Evolutionary conservation across 2,797 vertebrate species (phyloP), one percentile per base, ranked within the genome.

Genomic region (Apodemus agrarius): DNA sequence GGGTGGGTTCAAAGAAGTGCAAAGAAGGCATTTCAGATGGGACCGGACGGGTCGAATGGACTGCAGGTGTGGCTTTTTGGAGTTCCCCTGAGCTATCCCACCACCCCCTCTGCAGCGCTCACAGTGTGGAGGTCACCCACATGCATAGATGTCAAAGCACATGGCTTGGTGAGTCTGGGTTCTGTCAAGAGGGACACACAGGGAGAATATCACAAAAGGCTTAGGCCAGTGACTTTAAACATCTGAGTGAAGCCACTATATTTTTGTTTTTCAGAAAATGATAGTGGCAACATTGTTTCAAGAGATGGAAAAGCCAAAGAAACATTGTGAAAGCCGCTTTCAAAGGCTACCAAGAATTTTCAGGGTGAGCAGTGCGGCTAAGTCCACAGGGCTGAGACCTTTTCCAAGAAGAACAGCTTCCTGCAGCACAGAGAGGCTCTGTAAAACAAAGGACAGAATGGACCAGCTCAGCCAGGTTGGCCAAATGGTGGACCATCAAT

Each of bases 231-330:
- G 52, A 40, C n/a, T 57, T 40, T 7, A 2, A 80, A 93, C 72
- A 59, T 22, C 6, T 40, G 37, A 21, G 6, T 46, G 26, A 67
- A 19, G 13, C 13, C 34, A 63, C 54, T 43, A 6, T 4, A 26
- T 12, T 93, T 96, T 69, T 74, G 72, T 43, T 93, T 81, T 43
- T 80, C 40, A 89, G 86, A 74, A 90, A 81, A 88, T 5, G 43
- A 21, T 12, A 46, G 0, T 6, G 24, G 26, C 17, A 11, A 31
- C 92, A 61, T 76, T 40, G 67, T n/a, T 24, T 61, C 57, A 67
- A 91, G 37, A 26, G 24, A 2, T 49, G 5, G 54, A 61, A 59
- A 57, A 69, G 29, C 63, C 24, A 24, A 40, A 59, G 40, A 83
- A 31, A 96, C 57, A 43, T 46, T 17, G 2, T 65, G 8, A 72